A percentile compares a stretch with the other conserved stretches of the same genome.
Conservation (phyloP, 2,888 invertebrate species). For the Heliothis peltigera region DNA sequence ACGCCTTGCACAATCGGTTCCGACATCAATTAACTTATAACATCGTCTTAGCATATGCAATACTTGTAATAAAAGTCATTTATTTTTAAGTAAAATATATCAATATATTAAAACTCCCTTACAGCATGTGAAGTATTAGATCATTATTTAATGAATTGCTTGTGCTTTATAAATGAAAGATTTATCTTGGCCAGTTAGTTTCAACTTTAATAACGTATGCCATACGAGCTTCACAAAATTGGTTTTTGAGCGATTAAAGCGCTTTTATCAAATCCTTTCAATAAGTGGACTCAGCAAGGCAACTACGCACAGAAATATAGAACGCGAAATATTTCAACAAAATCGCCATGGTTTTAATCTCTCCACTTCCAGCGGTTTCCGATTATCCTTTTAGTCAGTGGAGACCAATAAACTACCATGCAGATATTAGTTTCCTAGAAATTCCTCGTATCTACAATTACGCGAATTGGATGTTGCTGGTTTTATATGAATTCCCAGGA, state of each 20-base stretch:
- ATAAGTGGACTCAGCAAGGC: slow-evolving; percentile 15
- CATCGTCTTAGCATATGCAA: too few relatives aligned
- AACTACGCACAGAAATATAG: slow-evolving; percentile 14
- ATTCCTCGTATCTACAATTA: background rate
- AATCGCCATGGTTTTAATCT: slow-evolving; percentile 36
- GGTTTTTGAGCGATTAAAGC: slow-evolving; percentile 17
- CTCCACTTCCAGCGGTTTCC: slow-evolving; percentile 19
- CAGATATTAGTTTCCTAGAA: slow-evolving; percentile 20
- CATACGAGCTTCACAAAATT: background rate
- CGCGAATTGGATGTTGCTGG: background rate
- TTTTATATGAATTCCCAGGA: background rate
- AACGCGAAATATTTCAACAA: slow-evolving; percentile 20
- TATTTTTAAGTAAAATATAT: too few relatives aligned
- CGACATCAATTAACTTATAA: too few relatives aligned
- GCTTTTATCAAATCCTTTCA: slow-evolving; percentile 23
- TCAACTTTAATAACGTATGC: background rate
- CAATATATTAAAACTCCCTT: too few relatives aligned
- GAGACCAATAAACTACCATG: slow-evolving; percentile 19
- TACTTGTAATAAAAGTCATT: too few relatives aligned
- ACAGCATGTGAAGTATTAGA: too few relatives aligned
- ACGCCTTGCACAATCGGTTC: too few relatives aligned
- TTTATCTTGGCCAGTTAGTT: background rate
- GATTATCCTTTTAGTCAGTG: slow-evolving; percentile 30
- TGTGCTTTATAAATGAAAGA: too few relatives aligned
- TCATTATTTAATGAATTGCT: too few relatives aligned